Evolutionary conservation across 2,888 invertebrate species (phyloP), one percentile per base, ranked within the genome.

Genomic region (Proisotoma minuta): DNA sequence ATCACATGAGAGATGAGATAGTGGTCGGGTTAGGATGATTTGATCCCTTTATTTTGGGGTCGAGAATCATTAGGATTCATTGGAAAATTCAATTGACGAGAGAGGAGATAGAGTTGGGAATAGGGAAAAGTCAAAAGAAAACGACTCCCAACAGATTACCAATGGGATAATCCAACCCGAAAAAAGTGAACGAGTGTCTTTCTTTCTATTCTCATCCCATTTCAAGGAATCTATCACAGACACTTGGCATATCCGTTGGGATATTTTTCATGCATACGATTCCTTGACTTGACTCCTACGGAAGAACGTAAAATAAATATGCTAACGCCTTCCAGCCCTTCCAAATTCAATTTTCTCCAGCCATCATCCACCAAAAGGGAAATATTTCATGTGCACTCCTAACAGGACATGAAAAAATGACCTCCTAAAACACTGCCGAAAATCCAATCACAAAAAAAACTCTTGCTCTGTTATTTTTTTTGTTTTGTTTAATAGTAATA

Each of bases 181-280:
- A 54, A 23, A 39, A 23, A 56, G 60, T 53, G 53, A 60, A 53
- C 49, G 61, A n/a, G n/a, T n/a, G n/a, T n/a, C n/a, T n/a, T n/a
- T 50, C 57, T 22, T 50, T 28, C 50, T 54, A 48, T 52, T 54
- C 49, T 53, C 54, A 28, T 52, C 52, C 50, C 39, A 34, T 39
- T 59, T 52, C 8, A 8, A 8, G 8, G 34, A 34, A 8, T 10
- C 8, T 10, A 15, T 34, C 34, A 34, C 8, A 34, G 34, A 8
- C 34, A 34, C 34, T 10, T 15, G 34, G 15, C 8, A 49, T 43
- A 62, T 73, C 73, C 73, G 66, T 62, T 48, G 70, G 73, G 73
- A 73, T 69, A 73, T 73, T 73, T 70, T 73, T 73, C 71, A 73
- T 71, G 71, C 73, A 73, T 73, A 65, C 73, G 71, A 72, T 69